A percentile compares a stretch with the other conserved stretches of the same genome.
These are phyloP conservation scores for Stenodera caucasica DNA, from an alignment of 2,888 invertebrate species.

Conservation along the genomic window DNA sequence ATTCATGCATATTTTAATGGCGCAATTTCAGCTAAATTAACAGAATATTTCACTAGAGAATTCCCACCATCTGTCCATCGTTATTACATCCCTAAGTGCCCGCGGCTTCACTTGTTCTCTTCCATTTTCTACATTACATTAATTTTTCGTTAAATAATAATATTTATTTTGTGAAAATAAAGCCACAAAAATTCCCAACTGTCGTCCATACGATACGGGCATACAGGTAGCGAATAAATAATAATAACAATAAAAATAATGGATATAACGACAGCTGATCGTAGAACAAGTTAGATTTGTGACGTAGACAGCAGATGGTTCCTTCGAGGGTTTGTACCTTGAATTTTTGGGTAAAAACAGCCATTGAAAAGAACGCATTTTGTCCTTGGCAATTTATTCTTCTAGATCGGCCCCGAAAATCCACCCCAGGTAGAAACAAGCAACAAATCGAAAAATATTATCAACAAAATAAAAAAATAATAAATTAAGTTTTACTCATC, in stretches of 20 bases:
- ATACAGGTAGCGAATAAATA: constrained; percentile 25
- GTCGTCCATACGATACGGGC: constrained; percentile 2
- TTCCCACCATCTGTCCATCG: neutral
- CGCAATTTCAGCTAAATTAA: neutral
- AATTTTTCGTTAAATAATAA: neutral
- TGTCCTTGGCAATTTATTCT: neutral
- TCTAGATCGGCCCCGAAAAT: neutral
- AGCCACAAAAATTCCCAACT: constrained; percentile 24
- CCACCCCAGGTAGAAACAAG: neutral
- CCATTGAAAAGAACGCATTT: neutral
- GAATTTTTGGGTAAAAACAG: neutral
- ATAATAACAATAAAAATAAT: neutral
- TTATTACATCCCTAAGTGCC: neutral
- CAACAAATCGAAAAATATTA: too few species aligned
- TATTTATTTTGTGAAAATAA: constrained; percentile 9
- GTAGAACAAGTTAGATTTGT: constrained; percentile 31
- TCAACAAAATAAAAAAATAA: too few species aligned
- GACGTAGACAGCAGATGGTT: constrained; percentile 34
- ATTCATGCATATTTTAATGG: too few species aligned
- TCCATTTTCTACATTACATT: neutral
- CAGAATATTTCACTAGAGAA: constrained; percentile 5
- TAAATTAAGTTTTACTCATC: too few species aligned
- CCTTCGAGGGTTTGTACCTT: constrained; percentile 14
- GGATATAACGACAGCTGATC: constrained; percentile 24
- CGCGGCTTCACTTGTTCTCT: neutral